phyloP scores from a whole-genome alignment of 2,113 vertebrate genomes.

The Tricholaema leucomelas region DNA sequence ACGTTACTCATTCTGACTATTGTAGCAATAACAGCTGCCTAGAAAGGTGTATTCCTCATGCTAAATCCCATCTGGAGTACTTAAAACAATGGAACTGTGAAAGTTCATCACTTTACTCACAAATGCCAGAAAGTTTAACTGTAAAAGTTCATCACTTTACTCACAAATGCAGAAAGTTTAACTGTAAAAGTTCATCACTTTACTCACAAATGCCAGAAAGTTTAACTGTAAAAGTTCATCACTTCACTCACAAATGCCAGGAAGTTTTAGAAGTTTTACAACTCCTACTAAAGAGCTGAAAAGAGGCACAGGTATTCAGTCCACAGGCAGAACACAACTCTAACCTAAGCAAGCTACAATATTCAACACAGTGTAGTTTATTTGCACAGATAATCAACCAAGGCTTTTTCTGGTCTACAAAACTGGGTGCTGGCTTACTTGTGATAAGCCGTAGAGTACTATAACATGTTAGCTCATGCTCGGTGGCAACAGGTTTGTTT shows the following conservation, averaged over 20 bases:
- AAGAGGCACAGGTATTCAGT: neutral
- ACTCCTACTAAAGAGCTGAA: neutral
- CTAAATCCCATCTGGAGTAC: neutral
- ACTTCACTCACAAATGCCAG: neutral
- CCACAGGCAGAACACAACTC: neutral
- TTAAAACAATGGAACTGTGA: neutral
- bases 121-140: too few relatives aligned
- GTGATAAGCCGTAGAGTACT: slow-evolving; percentile 54
- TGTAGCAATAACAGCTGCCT: neutral
- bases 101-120: too few relatives aligned
- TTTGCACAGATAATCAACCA: slow-evolving; percentile 53
- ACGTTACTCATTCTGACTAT: neutral
- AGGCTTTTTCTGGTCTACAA: slow-evolving; percentile 21
- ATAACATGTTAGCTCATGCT: slow-evolving; percentile 77
- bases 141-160: neutral
- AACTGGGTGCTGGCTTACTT: slow-evolving; percentile 64
- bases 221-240: neutral
- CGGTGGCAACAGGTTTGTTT: slow-evolving; percentile 76
- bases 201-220: too few relatives aligned
- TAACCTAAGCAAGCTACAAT: slow-evolving; percentile 17
- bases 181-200: too few relatives aligned
- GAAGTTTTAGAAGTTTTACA: neutral
- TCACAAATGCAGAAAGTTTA: neutral
- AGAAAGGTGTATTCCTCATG: neutral
- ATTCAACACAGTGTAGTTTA: slow-evolving; percentile 31